These are phyloP conservation scores for Lingula anatina DNA, from an alignment of 2,888 invertebrate species.

Conservation along the genomic window DNA sequence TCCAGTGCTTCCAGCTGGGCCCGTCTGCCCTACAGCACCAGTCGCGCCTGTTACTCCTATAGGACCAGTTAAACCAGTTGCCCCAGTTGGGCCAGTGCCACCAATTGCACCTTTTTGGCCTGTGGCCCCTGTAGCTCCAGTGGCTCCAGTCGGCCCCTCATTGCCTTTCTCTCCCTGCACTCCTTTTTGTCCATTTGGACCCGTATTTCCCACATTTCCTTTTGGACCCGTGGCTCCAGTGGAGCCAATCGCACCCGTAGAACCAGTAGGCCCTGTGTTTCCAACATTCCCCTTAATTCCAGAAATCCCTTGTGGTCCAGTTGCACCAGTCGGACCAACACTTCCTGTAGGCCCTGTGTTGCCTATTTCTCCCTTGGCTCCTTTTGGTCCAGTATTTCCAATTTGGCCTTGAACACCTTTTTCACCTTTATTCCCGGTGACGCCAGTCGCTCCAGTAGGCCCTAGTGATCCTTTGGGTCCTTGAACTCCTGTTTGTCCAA, in stretches of 20 bases:
- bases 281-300: constrained; percentile 45
- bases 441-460: too few relatives aligned
- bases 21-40: constrained; percentile 1
- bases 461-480: constrained; percentile 59
- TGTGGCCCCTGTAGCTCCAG: background rate
- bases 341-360: constrained; percentile 57
- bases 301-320: background rate
- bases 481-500: constrained; percentile 61
- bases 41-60: constrained; percentile 38
- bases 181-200: too few relatives aligned
- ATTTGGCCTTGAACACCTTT: too few relatives aligned
- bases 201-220: constrained; percentile 13
- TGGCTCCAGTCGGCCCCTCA: background rate
- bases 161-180: too few relatives aligned
- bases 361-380: constrained; percentile 12
- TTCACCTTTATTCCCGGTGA: too few relatives aligned
- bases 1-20: constrained; percentile 46
- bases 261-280: constrained; percentile 26
- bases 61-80: too few relatives aligned
- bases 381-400: too few relatives aligned
- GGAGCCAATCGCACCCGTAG: constrained; percentile 7
- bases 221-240: constrained; percentile 7
- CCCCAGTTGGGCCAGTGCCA: constrained; percentile 5
- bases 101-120: constrained; percentile 52
- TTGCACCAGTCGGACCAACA: constrained; percentile 55